These are phyloP conservation scores for Proctacanthus coquilletti DNA, from an alignment of 1,140 invertebrate species.

Conservation along the genomic window DNA sequence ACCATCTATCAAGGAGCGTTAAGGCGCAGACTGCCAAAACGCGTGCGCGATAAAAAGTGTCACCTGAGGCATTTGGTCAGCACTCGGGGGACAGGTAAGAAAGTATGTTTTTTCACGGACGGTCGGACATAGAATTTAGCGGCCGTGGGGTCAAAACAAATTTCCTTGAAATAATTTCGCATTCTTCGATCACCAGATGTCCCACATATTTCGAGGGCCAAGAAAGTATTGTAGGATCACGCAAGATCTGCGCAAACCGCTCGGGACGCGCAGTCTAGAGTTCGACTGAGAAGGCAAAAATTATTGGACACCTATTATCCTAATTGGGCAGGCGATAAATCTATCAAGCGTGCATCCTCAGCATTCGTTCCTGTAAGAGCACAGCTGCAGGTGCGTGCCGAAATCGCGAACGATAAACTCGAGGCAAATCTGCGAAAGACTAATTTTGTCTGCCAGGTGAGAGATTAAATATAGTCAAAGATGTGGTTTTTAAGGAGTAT, in stretches of 20 bases:
- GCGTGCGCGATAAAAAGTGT: not conserved
- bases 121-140: not conserved
- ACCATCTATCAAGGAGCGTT: not conserved
- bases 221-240: not conserved
- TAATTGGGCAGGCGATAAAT: constrained; percentile 1
- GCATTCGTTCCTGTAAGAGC: not conserved
- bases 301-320: not conserved
- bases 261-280: not conserved
- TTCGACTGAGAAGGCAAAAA: not conserved
- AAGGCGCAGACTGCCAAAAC: not conserved
- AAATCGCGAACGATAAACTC: too few species aligned
- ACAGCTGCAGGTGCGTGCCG: not conserved
- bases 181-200: not conserved
- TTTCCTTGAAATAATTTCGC: not conserved
- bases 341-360: not conserved
- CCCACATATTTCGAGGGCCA: not conserved
- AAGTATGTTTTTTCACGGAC: not conserved
- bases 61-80: not conserved
- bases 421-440: too few species aligned
- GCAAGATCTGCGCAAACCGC: not conserved
- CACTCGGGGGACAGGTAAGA: too few species aligned
- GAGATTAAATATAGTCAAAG: not conserved
- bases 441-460: too few species aligned
- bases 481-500: not conserved
- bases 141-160: not conserved